These are phyloP conservation scores for Drosophila paulistorum DNA, from an alignment of 1,140 invertebrate species.

Conservation along the genomic window DNA sequence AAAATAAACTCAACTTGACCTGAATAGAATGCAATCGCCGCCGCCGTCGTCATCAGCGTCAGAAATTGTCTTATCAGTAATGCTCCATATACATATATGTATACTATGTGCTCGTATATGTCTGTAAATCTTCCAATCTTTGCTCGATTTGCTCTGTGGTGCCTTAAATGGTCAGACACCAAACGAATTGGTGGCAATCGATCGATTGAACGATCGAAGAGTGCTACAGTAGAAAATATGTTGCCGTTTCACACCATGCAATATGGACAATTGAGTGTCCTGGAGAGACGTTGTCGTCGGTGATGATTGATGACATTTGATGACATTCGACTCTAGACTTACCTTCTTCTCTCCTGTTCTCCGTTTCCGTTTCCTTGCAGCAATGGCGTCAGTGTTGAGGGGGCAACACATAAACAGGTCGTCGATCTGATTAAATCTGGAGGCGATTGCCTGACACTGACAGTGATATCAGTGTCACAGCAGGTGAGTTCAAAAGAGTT, in stretches of 20 bases:
- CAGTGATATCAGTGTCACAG: conserved; percentile 97
- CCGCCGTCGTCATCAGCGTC: not conserved
- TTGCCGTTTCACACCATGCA: conserved; percentile 72
- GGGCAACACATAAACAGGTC: conserved; percentile 99
- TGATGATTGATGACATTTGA: too few species aligned
- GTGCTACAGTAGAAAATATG: conserved; percentile 35
- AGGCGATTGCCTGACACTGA: conserved; percentile 96
- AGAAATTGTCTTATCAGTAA: conserved; percentile 46
- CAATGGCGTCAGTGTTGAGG: conserved; percentile 99
- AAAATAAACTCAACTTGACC: conserved; percentile 62
- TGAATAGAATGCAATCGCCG: conserved; percentile 33
- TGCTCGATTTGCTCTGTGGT: conserved; percentile 13
- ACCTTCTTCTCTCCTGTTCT: not conserved
- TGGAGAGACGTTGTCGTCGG: conserved; percentile 62
- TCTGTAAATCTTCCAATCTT: conserved; percentile 39
- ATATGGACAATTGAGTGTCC: conserved; percentile 55
- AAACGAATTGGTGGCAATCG: conserved; percentile 13
- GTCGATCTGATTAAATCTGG: conserved; percentile 99
- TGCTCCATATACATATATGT: not conserved
- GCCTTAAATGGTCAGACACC: conserved; percentile 34
- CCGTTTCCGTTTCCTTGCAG: conserved; percentile 84
- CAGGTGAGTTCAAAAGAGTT: conserved; percentile 70
- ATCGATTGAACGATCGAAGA: not conserved
- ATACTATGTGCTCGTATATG: not conserved
- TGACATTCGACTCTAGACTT: not conserved